phyloP scores from a whole-genome alignment of 2,113 vertebrate genomes.

The Calidris pygmaea region DNA sequence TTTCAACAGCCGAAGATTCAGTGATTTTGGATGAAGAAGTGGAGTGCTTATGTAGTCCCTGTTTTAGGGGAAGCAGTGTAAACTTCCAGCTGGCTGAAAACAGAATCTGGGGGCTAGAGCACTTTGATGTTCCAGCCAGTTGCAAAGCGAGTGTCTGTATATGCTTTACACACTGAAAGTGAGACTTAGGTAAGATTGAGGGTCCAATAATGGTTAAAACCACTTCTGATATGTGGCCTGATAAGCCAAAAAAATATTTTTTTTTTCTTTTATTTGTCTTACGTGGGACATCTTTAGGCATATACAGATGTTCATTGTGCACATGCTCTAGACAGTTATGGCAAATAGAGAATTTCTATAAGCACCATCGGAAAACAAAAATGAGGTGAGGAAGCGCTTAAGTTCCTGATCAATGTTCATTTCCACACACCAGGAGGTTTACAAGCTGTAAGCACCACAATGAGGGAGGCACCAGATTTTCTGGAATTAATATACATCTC shows the following conservation, averaged over 20 bases:
- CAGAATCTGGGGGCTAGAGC: background rate
- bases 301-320: background rate
- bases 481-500: constrained; percentile 6
- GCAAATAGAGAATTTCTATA: background rate
- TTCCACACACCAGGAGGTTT: background rate
- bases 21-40: background rate
- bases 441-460: background rate
- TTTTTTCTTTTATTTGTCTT: too few species aligned
- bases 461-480: background rate
- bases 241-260: background rate
- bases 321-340: background rate
- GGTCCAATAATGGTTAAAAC: background rate
- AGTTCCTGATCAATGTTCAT: background rate
- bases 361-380: background rate
- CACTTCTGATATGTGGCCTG: background rate
- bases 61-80: background rate
- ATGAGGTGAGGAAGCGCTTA: background rate
- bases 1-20: background rate
- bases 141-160: background rate
- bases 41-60: background rate
- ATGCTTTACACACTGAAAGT: background rate
- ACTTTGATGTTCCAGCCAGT: background rate
- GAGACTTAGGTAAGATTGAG: background rate
- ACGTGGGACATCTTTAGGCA: background rate
- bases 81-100: background rate